Percentiles rank a stretch among this genome's conserved stretches.
phyloP scores from a whole-genome alignment of 2,797 vertebrate genomes.

The Liparis tanakae region DNA sequence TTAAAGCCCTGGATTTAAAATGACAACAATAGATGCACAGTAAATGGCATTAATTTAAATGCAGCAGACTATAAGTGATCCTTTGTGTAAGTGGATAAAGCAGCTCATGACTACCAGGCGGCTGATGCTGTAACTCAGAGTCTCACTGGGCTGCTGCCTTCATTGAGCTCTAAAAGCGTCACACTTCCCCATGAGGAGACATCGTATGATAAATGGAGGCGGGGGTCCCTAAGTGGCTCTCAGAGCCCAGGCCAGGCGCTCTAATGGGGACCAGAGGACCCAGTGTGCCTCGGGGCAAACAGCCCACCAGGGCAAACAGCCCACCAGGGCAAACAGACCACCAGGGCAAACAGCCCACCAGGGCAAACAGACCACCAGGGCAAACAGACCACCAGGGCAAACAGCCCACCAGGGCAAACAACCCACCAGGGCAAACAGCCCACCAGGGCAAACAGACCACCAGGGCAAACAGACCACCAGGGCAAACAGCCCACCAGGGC shows the following conservation, averaged over 20 bases:
- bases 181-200: constrained; percentile 1
- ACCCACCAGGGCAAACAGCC: constrained; percentile 23
- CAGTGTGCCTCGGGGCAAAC: constrained; percentile 21
- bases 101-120: neutral
- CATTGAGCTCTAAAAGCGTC: constrained; percentile 11
- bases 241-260: neutral
- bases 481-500: constrained; percentile 21
- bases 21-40: constrained; percentile 2
- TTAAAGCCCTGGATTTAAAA: neutral
- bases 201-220: constrained; percentile 20
- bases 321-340: no score
- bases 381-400: no score
- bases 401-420: no score
- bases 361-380: no score
- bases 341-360: constrained; percentile 24
- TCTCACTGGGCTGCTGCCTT: neutral
- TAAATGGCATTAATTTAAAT: neutral
- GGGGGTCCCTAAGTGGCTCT: constrained; percentile 8
- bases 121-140: neutral
- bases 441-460: no score
- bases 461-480: no score
- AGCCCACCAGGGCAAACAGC: constrained; percentile 24
- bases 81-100: constrained; percentile 6
- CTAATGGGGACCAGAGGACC: constrained; percentile 3
- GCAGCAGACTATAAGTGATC: neutral